Base-by-base conservation (phyloP, 2,113 vertebrate species). In the Esox niger region DNA sequence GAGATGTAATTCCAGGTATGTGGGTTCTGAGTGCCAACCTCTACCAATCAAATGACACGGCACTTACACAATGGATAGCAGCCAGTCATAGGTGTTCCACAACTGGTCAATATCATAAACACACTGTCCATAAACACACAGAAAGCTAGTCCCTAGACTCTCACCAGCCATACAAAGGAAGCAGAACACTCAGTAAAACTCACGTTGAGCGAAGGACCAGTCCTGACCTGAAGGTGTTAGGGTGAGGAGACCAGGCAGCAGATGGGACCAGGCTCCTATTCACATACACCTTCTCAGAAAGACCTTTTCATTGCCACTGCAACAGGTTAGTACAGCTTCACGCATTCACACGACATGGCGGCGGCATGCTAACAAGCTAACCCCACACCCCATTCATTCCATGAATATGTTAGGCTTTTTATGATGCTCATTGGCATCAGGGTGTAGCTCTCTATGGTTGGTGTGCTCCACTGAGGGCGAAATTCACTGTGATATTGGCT, bases 221-320 rank as follows among this genome's bases (percentile, higher is more conserved):
- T 27, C 9, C n/a, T 15, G 38, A 68, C 66, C 66, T 60, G 56
- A 11, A 23, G 66, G 66, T 49, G 66, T 68, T 77, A 70, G 75
- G 82, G 84, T 88, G 62, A 80, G 67, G 79, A 79, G 74, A 62
- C 68, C 17, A 75, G 64, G 20, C 47, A 52, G 5, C n/a, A 52
- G 47, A 6, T 52, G 47, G 47, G 47, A 4, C 47, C 47, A 52
- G 8, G n/a, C n/a, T 52, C 47, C 47, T 52, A 52, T 9, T 21
- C 11, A 52, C n/a, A 52, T 9, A 15, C 11, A 52, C 47, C 47
- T 52, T 21, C 47, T 52, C 47, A 52, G 8, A 52, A n/a, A 23
- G 1, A 52, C n/a, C n/a, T 52, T 21, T 21, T 52, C 47, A 52
- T 21, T 21, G n/a, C n/a, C n/a, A 17, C n/a, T 21, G 21, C n/a